Percentiles rank a stretch among this genome's conserved stretches.
Evolutionary conservation across 2,113 vertebrate species (phyloP).

Genomic region (Megaceryle maxima): DNA sequence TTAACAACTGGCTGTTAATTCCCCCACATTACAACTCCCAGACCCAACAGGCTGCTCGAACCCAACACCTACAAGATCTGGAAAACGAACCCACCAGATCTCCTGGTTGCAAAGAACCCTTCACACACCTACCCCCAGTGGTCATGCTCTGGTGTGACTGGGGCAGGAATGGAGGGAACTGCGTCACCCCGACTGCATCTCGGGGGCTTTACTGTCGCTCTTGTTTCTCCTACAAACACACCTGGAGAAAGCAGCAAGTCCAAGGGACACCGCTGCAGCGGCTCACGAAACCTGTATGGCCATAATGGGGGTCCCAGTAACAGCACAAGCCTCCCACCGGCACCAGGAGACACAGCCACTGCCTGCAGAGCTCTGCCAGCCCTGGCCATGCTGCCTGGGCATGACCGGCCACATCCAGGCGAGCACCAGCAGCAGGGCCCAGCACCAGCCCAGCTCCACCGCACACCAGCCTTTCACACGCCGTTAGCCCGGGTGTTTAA

Average conservation of each 20-base stretch:
- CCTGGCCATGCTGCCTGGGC: not conserved
- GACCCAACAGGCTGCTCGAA: not conserved
- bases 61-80: not conserved
- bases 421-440: not conserved
- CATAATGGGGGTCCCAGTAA: accelerated
- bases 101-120: not conserved
- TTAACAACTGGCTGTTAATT: not conserved
- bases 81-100: not conserved
- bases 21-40: not conserved
- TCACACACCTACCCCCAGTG: not conserved
- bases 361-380: not conserved
- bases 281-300: accelerated
- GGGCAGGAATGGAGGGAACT: accelerated
- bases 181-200: accelerated
- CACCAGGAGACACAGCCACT: not conserved
- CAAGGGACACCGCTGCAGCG: not conserved
- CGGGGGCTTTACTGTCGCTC: accelerated
- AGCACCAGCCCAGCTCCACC: not conserved
- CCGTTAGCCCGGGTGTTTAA: not conserved
- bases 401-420: accelerated
- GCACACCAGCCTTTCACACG: accelerated
- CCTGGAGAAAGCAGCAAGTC: not conserved
- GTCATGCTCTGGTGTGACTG: accelerated
- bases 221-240: conserved; percentile 44
- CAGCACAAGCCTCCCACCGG: not conserved